Conservation (phyloP, 2,888 invertebrate genomes). For the Lepidonotus clava region DNA sequence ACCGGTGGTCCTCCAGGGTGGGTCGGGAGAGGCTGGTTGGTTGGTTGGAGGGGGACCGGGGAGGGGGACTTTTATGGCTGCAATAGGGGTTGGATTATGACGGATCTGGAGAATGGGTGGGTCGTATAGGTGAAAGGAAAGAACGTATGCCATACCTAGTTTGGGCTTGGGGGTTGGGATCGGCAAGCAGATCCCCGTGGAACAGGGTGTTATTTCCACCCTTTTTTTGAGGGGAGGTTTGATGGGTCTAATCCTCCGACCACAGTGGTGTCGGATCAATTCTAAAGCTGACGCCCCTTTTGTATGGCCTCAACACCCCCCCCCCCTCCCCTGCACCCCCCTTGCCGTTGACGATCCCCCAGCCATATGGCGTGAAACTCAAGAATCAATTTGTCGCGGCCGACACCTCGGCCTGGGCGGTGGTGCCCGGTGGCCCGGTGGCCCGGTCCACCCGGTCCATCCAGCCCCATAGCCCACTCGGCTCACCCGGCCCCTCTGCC, state of each 20-base stretch:
- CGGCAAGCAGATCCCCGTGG: too few relatives aligned
- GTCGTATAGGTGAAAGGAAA: too few relatives aligned
- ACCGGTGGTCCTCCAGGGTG: too few relatives aligned
- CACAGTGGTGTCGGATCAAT: not conserved
- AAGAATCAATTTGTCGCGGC: slow-evolving; percentile 45
- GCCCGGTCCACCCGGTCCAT: not conserved
- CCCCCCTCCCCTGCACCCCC: not conserved
- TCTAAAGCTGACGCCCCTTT: slow-evolving; percentile 9
- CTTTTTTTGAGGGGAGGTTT: too few relatives aligned
- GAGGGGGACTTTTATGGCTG: too few relatives aligned
- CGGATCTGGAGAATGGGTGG: too few relatives aligned
- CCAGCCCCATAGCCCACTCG: not conserved
- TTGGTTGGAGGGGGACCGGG: too few relatives aligned
- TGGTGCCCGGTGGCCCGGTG: not conserved
- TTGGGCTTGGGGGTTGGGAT: too few relatives aligned
- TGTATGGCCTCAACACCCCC: not conserved
- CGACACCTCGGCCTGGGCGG: not conserved
- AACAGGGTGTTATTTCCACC: not conserved
- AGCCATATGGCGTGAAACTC: slow-evolving; percentile 45
- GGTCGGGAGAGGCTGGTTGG: too few relatives aligned
- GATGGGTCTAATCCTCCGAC: slow-evolving; percentile 9
- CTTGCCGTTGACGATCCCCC: not conserved
- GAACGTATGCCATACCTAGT: too few relatives aligned
- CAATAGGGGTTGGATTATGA: too few relatives aligned
- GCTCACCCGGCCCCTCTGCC: not conserved